Evolutionary conservation across 2,888 invertebrate genomes (phyloP).

Genomic region (Calameuta idolon): DNA sequence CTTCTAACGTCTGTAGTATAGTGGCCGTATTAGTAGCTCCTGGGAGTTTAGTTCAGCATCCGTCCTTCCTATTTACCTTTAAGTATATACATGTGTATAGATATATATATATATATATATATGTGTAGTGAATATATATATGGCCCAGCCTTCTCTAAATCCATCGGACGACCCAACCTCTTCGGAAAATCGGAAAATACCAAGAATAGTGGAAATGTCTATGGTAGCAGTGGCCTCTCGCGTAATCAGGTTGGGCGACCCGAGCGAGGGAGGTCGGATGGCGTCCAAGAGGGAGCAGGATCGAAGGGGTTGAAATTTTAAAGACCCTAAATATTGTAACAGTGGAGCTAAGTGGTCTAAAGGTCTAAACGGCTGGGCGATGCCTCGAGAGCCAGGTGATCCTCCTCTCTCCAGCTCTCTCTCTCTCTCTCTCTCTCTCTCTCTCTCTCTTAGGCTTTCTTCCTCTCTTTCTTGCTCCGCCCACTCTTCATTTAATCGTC

Average conservation of each 20-base stretch:
- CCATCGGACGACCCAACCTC: background rate
- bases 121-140: too few relatives aligned
- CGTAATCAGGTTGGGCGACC: background rate
- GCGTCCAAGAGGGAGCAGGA: background rate
- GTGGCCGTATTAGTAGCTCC: background rate
- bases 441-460: slow-evolving; percentile 5
- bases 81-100: background rate
- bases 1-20: background rate
- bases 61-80: background rate
- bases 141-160: background rate
- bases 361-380: slow-evolving; percentile 17
- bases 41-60: background rate
- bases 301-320: slow-evolving; percentile 24
- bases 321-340: slow-evolving; percentile 22
- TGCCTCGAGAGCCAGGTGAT: slow-evolving; percentile 7
- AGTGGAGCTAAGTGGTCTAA: slow-evolving; percentile 24
- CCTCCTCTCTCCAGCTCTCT: background rate
- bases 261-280: background rate
- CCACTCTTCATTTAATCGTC: slow-evolving; percentile 9
- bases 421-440: background rate
- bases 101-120: too few relatives aligned
- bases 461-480: background rate
- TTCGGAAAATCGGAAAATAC: background rate
- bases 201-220: background rate
- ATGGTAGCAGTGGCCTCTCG: background rate